Conservation (phyloP, 2,113 vertebrate genomes). For the Poeciliopsis turrubarensis region DNA sequence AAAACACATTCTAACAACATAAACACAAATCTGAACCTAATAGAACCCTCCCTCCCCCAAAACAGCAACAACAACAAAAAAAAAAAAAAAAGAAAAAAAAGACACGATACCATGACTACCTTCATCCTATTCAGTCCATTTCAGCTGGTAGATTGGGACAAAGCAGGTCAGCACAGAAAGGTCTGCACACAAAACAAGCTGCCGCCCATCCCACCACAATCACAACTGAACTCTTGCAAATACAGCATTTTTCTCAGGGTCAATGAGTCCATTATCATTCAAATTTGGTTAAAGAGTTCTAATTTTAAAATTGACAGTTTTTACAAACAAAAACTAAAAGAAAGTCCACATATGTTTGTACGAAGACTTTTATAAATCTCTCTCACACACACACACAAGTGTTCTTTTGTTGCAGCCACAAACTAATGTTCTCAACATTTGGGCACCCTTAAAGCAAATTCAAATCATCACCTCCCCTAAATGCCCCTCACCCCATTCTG, state of each 20-base stretch:
- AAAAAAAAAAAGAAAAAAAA: too few relatives aligned
- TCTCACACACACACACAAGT: conserved; percentile 30
- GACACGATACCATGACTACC: background rate
- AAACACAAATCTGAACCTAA: conserved; percentile 20
- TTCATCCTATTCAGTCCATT: conserved; percentile 28
- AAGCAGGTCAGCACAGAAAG: conserved; percentile 13
- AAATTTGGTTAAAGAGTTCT: conserved; percentile 64
- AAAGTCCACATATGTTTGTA: background rate
- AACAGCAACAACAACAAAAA: too few relatives aligned
- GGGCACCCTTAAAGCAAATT: conserved; percentile 54
- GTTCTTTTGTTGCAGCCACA: conserved; percentile 38
- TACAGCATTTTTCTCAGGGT: conserved; percentile 71
- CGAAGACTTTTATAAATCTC: conserved; percentile 41
- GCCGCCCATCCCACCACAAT: conserved; percentile 1
- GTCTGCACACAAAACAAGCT: conserved; percentile 5
- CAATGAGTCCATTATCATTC: conserved; percentile 74
- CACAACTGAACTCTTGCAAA: conserved; percentile 45
- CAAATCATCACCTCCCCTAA: conserved; percentile 23
- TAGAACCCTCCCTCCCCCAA: conserved; percentile 7
- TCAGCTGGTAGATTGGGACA: conserved; percentile 27
- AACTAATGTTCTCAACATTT: conserved; percentile 51
- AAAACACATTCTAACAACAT: conserved; percentile 48
- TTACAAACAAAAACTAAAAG: conserved; percentile 24
- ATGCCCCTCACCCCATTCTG: background rate
- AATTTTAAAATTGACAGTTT: conserved; percentile 43